Evolutionary conservation across 1,140 invertebrate genomes (phyloP).

Genomic region (Lucilia cuprina): DNA sequence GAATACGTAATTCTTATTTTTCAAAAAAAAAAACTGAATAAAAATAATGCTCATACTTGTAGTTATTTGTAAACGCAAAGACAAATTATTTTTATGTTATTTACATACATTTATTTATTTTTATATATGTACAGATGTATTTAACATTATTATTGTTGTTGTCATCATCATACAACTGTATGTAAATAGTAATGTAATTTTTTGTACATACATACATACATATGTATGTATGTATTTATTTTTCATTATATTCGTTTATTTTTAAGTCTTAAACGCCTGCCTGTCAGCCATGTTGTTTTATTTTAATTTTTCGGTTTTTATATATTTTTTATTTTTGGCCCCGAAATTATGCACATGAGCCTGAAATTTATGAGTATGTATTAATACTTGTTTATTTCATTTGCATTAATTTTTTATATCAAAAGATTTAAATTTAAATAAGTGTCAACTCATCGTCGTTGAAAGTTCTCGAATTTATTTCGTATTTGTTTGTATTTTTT

Average conservation of each 20-base stretch:
- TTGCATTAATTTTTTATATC: not conserved
- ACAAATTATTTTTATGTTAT: slow-evolving; percentile 29
- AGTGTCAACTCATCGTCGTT: not conserved
- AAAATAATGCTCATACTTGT: slow-evolving; percentile 16
- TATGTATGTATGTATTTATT: not conserved
- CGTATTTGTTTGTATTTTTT: no score
- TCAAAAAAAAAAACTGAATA: slow-evolving; percentile 12
- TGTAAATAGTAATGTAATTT: not conserved
- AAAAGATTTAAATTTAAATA: not conserved
- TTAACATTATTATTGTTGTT: not conserved
- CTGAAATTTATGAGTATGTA: not conserved
- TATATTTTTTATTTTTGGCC: no score
- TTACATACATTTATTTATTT: no score
- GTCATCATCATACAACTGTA: not conserved
- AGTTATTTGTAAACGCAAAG: slow-evolving; percentile 1
- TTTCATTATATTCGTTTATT: not conserved
- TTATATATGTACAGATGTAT: not conserved
- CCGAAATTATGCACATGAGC: slow-evolving; percentile 13
- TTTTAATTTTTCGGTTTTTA: not conserved
- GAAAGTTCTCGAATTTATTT: not conserved
- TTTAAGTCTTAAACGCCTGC: not conserved
- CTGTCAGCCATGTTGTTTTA: slow-evolving; percentile 12
- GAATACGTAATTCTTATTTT: slow-evolving; percentile 23
- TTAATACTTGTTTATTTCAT: not conserved
- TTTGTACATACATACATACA: not conserved